Evolutionary conservation across 2,113 vertebrate genomes (phyloP).

Genomic region (Thamnaconus septentrionalis): DNA sequence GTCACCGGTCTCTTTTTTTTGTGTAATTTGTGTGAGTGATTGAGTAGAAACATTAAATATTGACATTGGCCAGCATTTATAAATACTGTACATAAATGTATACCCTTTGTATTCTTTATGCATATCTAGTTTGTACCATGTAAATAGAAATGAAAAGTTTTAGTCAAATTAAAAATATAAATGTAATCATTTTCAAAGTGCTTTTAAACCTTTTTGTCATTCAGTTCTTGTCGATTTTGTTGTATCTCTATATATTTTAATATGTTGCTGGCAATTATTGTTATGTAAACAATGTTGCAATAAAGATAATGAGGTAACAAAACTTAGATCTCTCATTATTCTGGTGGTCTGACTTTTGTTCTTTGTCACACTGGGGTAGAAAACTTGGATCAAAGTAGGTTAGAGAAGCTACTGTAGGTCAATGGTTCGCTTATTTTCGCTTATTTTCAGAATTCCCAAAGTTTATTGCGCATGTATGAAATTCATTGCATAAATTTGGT

Average conservation of each 20-base stretch:
- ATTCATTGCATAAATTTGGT: too few species aligned
- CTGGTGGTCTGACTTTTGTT: neutral
- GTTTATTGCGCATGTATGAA: too few species aligned
- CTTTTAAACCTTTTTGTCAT: conserved; percentile 75
- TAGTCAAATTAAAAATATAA: conserved; percentile 73
- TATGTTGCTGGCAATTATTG: conserved; percentile 78
- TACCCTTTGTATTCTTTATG: conserved; percentile 80
- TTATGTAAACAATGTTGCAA: conserved; percentile 80
- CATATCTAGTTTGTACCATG: conserved; percentile 82
- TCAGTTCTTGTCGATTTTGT: conserved; percentile 76
- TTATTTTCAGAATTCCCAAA: too few species aligned
- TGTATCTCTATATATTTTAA: conserved; percentile 78
- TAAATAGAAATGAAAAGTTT: conserved; percentile 75
- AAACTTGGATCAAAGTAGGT: too few species aligned
- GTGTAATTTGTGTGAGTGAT: conserved; percentile 63
- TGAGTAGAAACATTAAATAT: conserved; percentile 66
- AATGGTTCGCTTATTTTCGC: too few species aligned
- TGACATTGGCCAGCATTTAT: conserved; percentile 76
- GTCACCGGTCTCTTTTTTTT: conserved; percentile 31
- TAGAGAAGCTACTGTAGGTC: too few species aligned
- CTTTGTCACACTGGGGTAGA: too few species aligned
- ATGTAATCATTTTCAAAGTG: conserved; percentile 79
- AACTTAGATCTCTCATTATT: conserved; percentile 10
- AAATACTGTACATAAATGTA: conserved; percentile 81
- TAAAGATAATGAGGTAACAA: conserved; percentile 75